phyloP scores from a whole-genome alignment of 2,888 invertebrate genomes.

The Drosophila nr. fundita region DNA sequence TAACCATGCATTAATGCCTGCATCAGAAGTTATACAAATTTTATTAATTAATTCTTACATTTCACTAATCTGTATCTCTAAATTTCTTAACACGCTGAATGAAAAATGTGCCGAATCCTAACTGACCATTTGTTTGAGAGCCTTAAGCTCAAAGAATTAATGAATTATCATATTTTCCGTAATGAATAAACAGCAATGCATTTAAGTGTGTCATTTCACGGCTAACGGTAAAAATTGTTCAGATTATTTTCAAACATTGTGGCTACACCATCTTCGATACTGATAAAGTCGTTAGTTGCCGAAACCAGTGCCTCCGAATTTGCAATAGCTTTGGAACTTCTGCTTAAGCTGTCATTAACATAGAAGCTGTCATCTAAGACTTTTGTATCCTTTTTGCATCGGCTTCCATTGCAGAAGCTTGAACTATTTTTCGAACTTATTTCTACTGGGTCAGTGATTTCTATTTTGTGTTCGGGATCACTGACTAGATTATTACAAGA shows the following conservation, averaged over 20 bases:
- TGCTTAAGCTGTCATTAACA: constrained; percentile 52
- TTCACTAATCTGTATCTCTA: neutral
- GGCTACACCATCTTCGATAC: constrained; percentile 52
- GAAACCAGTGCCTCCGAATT: constrained; percentile 41
- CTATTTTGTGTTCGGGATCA: constrained; percentile 43
- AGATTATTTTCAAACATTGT: constrained; percentile 56
- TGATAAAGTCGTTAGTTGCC: constrained; percentile 49
- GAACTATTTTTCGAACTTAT: constrained; percentile 54
- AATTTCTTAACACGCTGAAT: neutral
- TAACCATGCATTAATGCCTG: neutral
- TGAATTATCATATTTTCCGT: neutral
- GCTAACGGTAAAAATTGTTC: constrained; percentile 42
- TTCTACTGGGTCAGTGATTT: constrained; percentile 48
- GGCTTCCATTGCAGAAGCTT: constrained; percentile 55
- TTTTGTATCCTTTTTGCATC: constrained; percentile 44
- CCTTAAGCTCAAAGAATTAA: neutral
- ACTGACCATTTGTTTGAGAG: neutral
- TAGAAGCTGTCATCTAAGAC: constrained; percentile 30
- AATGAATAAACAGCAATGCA: constrained; percentile 59
- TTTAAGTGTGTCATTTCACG: constrained; percentile 6
- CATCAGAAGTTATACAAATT: neutral
- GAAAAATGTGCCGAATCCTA: constrained; percentile 6
- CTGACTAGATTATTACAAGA: constrained; percentile 39
- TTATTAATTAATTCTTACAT: neutral
- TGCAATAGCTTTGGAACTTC: constrained; percentile 46